Percentiles rank a stretch among this genome's conserved stretches.
phyloP scores from a whole-genome alignment of 2,888 invertebrate species.

The Nephrotoma guestfalica region DNA sequence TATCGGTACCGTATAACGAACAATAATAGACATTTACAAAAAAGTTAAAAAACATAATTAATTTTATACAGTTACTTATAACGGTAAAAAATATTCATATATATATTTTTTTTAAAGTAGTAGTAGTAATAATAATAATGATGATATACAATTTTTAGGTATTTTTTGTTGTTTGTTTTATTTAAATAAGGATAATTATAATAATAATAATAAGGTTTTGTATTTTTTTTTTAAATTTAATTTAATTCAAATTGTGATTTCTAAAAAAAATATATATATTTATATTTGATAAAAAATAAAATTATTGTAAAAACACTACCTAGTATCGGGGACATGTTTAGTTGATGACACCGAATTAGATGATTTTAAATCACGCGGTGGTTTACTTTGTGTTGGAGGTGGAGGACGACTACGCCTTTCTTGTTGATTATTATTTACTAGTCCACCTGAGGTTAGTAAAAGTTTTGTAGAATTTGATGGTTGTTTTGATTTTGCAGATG shows the following conservation, averaged over 20 bases:
- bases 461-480: not conserved
- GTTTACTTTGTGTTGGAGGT: slow-evolving; percentile 26
- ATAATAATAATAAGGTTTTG: not conserved
- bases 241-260: not conserved
- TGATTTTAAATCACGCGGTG: slow-evolving; percentile 19
- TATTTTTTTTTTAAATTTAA: not conserved
- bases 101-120: not conserved
- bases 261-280: not conserved
- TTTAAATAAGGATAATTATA: not conserved
- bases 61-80: not conserved
- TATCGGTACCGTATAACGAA: not conserved
- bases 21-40: not conserved
- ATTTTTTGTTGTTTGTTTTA: not conserved
- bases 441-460: not conserved
- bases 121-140: not conserved
- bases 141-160: not conserved
- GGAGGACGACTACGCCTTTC: slow-evolving; percentile 12
- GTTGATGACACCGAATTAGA: slow-evolving; percentile 22
- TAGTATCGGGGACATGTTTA: slow-evolving; percentile 34
- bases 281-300: not conserved
- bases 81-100: not conserved
- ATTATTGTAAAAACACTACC: slow-evolving; percentile 25
- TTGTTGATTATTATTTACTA: slow-evolving; percentile 7
- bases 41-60: not conserved
- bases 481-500: not conserved